Conservation (phyloP, 2,113 vertebrate species). For the Austrofundulus limnaeus region DNA sequence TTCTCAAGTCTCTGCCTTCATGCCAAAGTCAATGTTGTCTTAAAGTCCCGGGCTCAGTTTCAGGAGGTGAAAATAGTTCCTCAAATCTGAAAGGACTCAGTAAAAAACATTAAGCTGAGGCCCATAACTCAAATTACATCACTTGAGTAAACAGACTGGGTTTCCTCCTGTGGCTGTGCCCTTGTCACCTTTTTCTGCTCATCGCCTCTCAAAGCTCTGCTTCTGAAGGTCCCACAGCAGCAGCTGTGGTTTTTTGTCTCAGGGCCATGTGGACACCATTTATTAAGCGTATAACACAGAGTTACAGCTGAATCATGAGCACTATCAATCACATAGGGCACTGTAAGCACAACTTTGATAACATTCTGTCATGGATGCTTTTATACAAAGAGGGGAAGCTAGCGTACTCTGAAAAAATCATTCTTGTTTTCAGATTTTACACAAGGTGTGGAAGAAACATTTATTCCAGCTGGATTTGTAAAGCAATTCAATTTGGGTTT, state of each 20-base stretch:
- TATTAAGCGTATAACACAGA: slow-evolving; percentile 1
- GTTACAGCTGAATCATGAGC: slow-evolving; percentile 2
- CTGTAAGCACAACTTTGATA: no score
- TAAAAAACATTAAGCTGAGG: slow-evolving; percentile 24
- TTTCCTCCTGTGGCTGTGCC: slow-evolving; percentile 57
- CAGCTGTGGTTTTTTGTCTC: slow-evolving; percentile 18
- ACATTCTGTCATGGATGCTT: no score
- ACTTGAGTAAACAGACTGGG: slow-evolving; percentile 59
- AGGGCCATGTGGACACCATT: background rate
- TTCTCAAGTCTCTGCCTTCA: slow-evolving; percentile 27
- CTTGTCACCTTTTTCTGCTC: slow-evolving; percentile 38
- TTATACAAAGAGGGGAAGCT: no score
- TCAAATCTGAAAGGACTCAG: slow-evolving; percentile 26
- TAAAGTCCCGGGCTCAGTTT: slow-evolving; percentile 44
- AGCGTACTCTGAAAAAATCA: no score
- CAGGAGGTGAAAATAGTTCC: slow-evolving; percentile 42
- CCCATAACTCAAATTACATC: slow-evolving; percentile 52
- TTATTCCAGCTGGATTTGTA: no score
- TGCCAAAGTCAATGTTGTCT: slow-evolving; percentile 73
- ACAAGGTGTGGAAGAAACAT: no score
- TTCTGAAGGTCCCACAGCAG: slow-evolving; percentile 21
- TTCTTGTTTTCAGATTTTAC: no score
- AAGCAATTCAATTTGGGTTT: no score
- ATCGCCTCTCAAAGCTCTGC: slow-evolving; percentile 38
- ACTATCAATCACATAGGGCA: background rate